These are phyloP conservation scores for Drosophila athabasca DNA, from an alignment of 1,140 invertebrate genomes.

Conservation along the genomic window DNA sequence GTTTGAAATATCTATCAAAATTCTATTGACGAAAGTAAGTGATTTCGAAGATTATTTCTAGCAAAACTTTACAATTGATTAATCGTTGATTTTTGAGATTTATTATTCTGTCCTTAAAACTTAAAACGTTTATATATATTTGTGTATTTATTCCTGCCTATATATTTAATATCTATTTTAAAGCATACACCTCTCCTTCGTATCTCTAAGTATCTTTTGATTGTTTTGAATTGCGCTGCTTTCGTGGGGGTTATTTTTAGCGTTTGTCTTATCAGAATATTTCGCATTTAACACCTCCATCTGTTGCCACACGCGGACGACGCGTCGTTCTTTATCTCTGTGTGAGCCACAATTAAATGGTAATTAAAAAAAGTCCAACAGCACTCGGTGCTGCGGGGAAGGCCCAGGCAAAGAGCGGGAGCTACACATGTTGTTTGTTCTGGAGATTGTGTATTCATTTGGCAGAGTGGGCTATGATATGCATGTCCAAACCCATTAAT, in stretches of 20 bases:
- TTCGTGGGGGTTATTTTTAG: slow-evolving; percentile 15
- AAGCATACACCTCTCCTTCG: background rate
- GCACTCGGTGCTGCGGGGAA: background rate
- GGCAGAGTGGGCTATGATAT: slow-evolving; percentile 3
- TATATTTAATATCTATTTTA: background rate
- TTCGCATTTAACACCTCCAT: slow-evolving; percentile 35
- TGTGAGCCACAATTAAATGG: slow-evolving; percentile 58
- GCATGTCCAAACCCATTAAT: slow-evolving; percentile 1
- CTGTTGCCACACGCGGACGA: slow-evolving; percentile 16
- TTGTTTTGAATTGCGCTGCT: slow-evolving; percentile 41
- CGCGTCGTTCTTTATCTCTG: slow-evolving; percentile 13
- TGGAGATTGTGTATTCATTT: slow-evolving; percentile 7
- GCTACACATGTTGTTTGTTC: slow-evolving; percentile 1
- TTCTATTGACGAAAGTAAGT: too few species aligned
- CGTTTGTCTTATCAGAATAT: slow-evolving; percentile 48
- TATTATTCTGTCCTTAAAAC: too few species aligned
- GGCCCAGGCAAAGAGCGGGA: slow-evolving; percentile 7
- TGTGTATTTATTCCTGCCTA: too few species aligned
- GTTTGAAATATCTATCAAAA: background rate
- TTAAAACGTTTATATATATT: too few species aligned
- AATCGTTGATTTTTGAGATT: too few species aligned
- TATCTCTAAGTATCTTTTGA: slow-evolving; percentile 59
- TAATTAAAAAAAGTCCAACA: slow-evolving; percentile 56
- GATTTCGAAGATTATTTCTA: too few species aligned
- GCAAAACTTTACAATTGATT: too few species aligned